Conservation (phyloP, 2,888 invertebrate species). For the Leucoptera coffeella region DNA sequence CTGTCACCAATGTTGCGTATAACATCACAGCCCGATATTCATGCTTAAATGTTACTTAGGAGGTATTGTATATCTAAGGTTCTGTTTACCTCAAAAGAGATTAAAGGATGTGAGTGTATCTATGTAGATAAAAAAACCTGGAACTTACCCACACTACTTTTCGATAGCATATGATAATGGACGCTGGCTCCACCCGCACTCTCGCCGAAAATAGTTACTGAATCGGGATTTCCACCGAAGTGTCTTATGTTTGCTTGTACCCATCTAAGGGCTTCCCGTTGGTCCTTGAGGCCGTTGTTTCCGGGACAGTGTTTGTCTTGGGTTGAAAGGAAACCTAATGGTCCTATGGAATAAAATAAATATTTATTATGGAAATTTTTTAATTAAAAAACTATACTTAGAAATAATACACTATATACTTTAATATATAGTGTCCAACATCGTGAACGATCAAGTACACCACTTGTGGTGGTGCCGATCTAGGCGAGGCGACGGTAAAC, state of each 20-base stretch:
- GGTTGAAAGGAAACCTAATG: slow-evolving; percentile 61
- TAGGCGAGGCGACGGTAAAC: too few relatives aligned
- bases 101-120: background rate
- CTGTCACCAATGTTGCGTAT: too few relatives aligned
- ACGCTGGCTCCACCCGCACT: slow-evolving; percentile 65
- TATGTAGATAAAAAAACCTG: background rate
- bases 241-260: slow-evolving; percentile 53
- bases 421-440: too few relatives aligned
- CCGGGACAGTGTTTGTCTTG: slow-evolving; percentile 59
- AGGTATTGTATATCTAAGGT: too few relatives aligned
- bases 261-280: slow-evolving; percentile 56
- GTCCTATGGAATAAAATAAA: too few relatives aligned
- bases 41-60: too few relatives aligned
- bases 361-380: too few relatives aligned
- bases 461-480: too few relatives aligned
- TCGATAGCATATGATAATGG: slow-evolving; percentile 64
- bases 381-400: too few relatives aligned
- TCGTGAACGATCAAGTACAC: too few relatives aligned
- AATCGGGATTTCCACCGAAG: slow-evolving; percentile 59
- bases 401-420: too few relatives aligned
- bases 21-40: too few relatives aligned
- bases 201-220: slow-evolving; percentile 63
- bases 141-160: slow-evolving; percentile 38
- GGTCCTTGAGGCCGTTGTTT: slow-evolving; percentile 64
- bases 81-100: background rate